Percentiles rank a stretch among this genome's conserved stretches.
Conservation (phyloP, 2,797 vertebrate species). For the Tapirus indicus region DNA sequence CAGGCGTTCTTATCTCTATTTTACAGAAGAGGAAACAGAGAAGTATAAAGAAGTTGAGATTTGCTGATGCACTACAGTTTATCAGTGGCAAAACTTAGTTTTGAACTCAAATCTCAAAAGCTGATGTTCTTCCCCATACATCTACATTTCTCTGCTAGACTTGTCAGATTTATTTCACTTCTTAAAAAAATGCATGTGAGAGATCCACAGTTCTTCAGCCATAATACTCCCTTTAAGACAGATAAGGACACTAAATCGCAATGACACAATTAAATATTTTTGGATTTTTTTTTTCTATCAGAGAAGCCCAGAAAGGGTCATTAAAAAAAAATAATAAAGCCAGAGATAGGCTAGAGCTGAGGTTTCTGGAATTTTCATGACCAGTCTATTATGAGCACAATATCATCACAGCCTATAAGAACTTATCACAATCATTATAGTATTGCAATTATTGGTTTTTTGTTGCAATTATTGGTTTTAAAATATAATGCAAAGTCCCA, state of each 20-base stretch:
- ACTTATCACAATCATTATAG: not conserved
- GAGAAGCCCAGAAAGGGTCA: not conserved
- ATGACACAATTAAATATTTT: slow-evolving; percentile 29
- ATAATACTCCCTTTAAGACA: not conserved
- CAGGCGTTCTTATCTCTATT: not conserved
- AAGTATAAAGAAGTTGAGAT: not conserved
- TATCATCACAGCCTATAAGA: not conserved
- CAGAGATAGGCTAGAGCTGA: not conserved
- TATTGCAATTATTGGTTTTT: slow-evolving; percentile 25
- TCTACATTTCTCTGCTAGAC: not conserved
- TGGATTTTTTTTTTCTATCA: slow-evolving; percentile 5
- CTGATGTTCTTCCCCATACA: not conserved
- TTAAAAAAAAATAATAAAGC: not conserved
- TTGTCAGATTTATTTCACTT: slow-evolving; percentile 4
- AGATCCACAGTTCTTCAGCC: not conserved
- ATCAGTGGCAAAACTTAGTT: slow-evolving; percentile 13
- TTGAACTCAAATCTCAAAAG: not conserved
- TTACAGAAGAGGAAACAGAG: not conserved
- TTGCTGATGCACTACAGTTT: not conserved
- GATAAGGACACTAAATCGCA: not conserved
- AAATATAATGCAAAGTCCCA: slow-evolving; percentile 67
- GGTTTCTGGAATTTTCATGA: slow-evolving; percentile 35
- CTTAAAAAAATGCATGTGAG: not conserved
- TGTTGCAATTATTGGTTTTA: slow-evolving; percentile 28
- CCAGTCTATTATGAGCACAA: not conserved